Base-by-base conservation (phyloP, 2,888 invertebrate species). In the Euphydryas editha region DNA sequence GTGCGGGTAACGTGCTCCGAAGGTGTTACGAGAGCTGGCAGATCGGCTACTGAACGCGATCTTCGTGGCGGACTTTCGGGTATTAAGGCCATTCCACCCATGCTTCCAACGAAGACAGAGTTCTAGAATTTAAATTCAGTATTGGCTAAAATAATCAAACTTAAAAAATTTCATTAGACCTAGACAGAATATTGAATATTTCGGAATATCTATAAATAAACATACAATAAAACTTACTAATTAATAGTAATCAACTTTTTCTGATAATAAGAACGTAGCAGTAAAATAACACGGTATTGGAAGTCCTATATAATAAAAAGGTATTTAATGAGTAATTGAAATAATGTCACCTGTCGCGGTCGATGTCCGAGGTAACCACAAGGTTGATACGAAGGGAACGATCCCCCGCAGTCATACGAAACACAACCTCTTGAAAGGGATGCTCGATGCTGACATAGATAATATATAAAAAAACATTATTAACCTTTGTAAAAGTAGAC, bases 41-140 rank as follows among this genome's bases (percentile, higher is more conserved):
- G 94, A 82, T 98, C 97, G 75, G 97, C 95, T 1, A 97, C 97
- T 44, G 97, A 97, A 75, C 97, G 96, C 6, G 96, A 96, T 69
- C 97, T 95, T 13, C 97, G 92, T 0, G 96, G 96, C 0, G 95
- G 94, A 74, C 94, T 94, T 67, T 94, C 94, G 15, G 95, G 95
- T 70, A 95, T 94, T 63, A 96, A 92, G 59, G 95, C 94, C 84
- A n/a, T n/a, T n/a, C n/a, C n/a, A n/a, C n/a, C n/a, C n/a, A 95
- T 93, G 72, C 95, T 94, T 67, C 96, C 96, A 39, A 97, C 97
- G 88, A 98, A 97, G 17, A 98, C 97, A 4, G 97, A 97, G 88
- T 97, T 97, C 90, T 97, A 57, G 10, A 24, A 30, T 1, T 46
- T 47, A 11, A n/a, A 30, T 15, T 24, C 54, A 24, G 5, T 51